These are phyloP conservation scores for Ameiurus melas DNA, from an alignment of 2,113 vertebrate genomes.

Conservation along the genomic window DNA sequence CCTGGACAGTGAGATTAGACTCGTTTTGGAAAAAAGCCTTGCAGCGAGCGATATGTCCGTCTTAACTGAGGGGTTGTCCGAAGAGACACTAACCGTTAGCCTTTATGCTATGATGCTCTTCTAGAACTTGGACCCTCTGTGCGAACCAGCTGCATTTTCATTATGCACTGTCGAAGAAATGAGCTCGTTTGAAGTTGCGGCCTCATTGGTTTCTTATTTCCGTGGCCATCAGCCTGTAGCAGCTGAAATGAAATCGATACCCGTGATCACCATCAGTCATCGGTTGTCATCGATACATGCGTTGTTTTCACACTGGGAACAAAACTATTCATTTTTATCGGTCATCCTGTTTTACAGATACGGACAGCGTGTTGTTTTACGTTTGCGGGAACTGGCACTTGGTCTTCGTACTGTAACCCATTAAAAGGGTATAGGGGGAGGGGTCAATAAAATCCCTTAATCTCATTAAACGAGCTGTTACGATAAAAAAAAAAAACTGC, in stretches of 20 bases:
- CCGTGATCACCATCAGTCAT: neutral
- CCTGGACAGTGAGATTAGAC: neutral
- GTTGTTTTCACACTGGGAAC: neutral
- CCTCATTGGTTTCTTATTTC: slow-evolving; percentile 10
- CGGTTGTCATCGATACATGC: neutral
- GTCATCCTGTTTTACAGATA: neutral
- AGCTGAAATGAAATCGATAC: neutral
- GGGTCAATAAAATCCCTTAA: neutral
- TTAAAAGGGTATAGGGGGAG: neutral
- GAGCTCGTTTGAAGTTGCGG: neutral
- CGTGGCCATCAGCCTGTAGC: neutral
- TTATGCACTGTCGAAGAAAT: neutral
- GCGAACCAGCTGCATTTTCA: slow-evolving; percentile 10
- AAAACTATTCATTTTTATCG: neutral
- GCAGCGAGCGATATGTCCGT: neutral
- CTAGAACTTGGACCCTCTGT: neutral
- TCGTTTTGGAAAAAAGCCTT: neutral
- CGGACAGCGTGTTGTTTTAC: neutral
- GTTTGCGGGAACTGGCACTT: neutral
- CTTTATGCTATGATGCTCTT: slow-evolving; percentile 21
- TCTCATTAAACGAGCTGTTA: neutral
- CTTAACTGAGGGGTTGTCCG: neutral
- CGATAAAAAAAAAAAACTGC: neutral
- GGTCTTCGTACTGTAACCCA: neutral
- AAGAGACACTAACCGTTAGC: neutral